Conservation (phyloP, 2,113 vertebrate species). For the Pungitius pungitius region DNA sequence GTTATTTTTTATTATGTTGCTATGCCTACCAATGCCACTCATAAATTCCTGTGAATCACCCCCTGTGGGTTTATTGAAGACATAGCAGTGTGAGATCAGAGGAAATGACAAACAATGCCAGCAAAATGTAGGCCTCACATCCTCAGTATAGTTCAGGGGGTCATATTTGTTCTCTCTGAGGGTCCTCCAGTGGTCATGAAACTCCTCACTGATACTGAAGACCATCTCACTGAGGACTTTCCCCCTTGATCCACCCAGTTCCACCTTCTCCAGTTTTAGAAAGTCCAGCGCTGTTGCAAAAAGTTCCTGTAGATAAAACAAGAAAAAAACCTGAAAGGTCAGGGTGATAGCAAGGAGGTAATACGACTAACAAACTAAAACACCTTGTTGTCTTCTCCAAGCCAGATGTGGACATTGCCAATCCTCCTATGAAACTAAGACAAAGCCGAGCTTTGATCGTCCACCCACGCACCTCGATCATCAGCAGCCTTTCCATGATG, state of each 20-base stretch:
- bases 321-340: not conserved
- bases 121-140: constrained; percentile 51
- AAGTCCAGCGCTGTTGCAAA: constrained; percentile 81
- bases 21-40: constrained; percentile 32
- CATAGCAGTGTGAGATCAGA: constrained; percentile 39
- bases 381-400: not conserved
- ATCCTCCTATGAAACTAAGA: not conserved
- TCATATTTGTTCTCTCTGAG: constrained; percentile 82
- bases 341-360: not conserved
- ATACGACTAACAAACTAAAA: not conserved
- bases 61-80: constrained; percentile 21
- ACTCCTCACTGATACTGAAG: constrained; percentile 76
- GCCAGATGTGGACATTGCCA: not conserved
- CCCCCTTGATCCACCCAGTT: constrained; percentile 71
- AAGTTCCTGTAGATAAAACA: constrained; percentile 72
- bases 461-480: constrained; percentile 63
- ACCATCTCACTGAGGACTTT: constrained; percentile 78
- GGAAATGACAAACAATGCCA: constrained; percentile 8
- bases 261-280: constrained; percentile 82
- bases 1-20: constrained; percentile 48
- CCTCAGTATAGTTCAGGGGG: constrained; percentile 75
- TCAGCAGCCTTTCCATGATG: constrained; percentile 70
- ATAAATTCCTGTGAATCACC: constrained; percentile 32
- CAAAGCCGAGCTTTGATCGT: not conserved
- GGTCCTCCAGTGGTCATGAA: constrained; percentile 77